phyloP scores from a whole-genome alignment of 23 tunicate genomes.

The Trididemnum nubilum region DNA sequence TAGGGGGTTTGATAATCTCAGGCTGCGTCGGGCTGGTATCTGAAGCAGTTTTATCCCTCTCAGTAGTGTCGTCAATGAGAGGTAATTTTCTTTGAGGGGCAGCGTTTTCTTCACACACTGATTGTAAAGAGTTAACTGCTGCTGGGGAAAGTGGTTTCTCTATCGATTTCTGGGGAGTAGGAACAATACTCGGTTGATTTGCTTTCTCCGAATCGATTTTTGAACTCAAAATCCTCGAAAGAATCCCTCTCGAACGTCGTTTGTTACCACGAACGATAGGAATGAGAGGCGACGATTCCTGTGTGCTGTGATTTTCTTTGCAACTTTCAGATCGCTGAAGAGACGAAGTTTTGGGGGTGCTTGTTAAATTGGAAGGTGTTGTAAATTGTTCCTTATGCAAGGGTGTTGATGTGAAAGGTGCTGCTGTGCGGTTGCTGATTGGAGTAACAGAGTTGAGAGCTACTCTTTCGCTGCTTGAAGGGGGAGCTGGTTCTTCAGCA shows the following conservation, averaged over 20 bases:
- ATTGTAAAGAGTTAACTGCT: background rate
- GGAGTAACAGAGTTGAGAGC: background rate
- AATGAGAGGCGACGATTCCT: slow-evolving; percentile 24
- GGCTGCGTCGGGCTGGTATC: no score
- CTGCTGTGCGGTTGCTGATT: background rate
- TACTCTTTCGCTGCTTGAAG: background rate
- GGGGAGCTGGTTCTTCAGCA: background rate
- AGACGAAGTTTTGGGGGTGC: background rate
- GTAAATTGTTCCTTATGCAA: background rate
- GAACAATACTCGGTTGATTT: background rate
- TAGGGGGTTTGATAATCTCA: no score
- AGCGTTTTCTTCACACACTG: background rate
- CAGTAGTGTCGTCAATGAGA: no score
- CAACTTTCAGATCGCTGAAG: slow-evolving; percentile 65
- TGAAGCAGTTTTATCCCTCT: no score
- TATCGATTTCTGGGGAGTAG: background rate
- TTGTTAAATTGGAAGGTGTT: background rate
- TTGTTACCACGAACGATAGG: slow-evolving; percentile 76
- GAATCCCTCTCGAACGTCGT: slow-evolving; percentile 63
- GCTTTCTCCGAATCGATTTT: slow-evolving; percentile 64
- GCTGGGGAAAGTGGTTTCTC: background rate
- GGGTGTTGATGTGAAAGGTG: background rate
- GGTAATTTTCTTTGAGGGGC: background rate
- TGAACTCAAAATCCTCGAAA: slow-evolving; percentile 55
- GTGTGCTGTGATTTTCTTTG: slow-evolving; percentile 55